A percentile compares a stretch with the other conserved stretches of the same genome.
Evolutionary conservation across 1,140 invertebrate species (phyloP).

Genomic region (Portunus trituberculatus): DNA sequence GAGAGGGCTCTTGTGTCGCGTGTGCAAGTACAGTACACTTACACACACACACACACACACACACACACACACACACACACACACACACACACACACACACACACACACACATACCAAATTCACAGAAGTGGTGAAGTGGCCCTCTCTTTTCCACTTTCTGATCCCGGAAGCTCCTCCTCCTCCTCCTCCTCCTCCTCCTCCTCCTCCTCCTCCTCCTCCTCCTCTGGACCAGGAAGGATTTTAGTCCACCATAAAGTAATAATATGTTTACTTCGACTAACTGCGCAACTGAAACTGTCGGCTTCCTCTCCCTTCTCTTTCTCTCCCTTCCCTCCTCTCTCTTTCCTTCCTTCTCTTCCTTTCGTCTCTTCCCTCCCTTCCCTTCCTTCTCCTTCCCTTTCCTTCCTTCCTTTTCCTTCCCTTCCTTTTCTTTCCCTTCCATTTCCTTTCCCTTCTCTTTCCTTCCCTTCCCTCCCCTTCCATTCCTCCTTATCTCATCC

Average conservation of each 20-base stretch:
- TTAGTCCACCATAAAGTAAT: not conserved
- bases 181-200: not conserved
- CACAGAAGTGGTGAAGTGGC: no score
- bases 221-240: not conserved
- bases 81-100: conserved; percentile 4
- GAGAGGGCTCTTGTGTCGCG: no score
- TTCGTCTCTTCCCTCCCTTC: not conserved
- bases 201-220: no score
- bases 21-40: not conserved
- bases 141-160: no score
- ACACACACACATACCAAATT: not conserved
- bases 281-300: not conserved
- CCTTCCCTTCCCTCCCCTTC: not conserved
- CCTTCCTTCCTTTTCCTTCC: no score
- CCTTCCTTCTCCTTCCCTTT: not conserved
- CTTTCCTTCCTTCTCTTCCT: not conserved
- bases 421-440: not conserved
- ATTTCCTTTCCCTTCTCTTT: not conserved
- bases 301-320: not conserved
- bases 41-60: conserved; percentile 48
- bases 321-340: conserved; percentile 5
- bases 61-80: not conserved
- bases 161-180: no score
- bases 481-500: not conserved
- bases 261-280: not conserved